Conservation (phyloP, 2,113 vertebrate genomes). For the Myrmecobius fasciatus region DNA sequence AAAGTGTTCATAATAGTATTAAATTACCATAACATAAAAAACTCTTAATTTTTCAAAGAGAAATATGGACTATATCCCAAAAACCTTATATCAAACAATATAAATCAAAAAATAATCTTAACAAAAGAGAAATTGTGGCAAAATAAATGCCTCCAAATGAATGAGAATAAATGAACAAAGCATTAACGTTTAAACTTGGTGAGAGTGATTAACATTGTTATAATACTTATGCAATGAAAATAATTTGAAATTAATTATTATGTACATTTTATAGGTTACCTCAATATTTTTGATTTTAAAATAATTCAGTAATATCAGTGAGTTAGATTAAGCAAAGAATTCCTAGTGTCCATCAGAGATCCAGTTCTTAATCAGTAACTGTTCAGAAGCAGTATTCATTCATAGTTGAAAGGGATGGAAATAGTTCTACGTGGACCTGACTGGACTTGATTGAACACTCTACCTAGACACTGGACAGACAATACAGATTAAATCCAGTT, state of each 20-base stretch:
- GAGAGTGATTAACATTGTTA: background rate
- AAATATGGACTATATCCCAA: background rate
- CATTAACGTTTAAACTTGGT: background rate
- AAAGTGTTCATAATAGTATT: background rate
- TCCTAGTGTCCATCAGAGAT: background rate
- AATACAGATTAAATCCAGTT: background rate
- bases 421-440: background rate
- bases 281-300: background rate
- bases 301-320: background rate
- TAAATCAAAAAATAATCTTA: background rate
- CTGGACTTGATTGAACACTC: background rate
- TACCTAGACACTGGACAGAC: background rate
- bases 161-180: background rate
- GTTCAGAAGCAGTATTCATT: too few species aligned
- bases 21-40: background rate
- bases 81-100: background rate
- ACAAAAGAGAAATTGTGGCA: background rate
- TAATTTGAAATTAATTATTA: background rate
- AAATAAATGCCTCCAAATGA: background rate
- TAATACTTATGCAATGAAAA: background rate
- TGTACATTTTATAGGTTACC: background rate
- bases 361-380: background rate
- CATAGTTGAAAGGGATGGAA: background rate
- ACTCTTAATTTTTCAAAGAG: background rate
- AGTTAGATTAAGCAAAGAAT: background rate